Conservation (phyloP, 1,140 invertebrate species). For the Hylaeus anthracinus region DNA sequence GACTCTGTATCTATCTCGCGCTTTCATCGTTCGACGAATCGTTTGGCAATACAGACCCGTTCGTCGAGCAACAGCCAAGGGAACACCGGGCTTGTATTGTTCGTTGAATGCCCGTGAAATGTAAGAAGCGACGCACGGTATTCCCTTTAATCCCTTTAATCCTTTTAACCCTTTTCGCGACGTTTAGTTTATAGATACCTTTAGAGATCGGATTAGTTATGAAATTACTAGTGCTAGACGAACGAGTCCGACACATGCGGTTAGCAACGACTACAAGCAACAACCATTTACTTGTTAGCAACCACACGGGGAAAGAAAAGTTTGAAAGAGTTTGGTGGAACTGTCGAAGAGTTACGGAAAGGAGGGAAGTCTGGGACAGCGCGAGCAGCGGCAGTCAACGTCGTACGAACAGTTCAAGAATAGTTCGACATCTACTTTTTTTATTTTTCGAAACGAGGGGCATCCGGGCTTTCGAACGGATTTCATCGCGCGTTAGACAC, state of each 20-base stretch:
- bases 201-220: background rate
- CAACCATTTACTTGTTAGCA: slow-evolving; percentile 19
- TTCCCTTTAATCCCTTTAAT: slow-evolving; percentile 23
- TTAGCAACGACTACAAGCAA: slow-evolving; percentile 43
- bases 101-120: slow-evolving; percentile 8
- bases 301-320: slow-evolving; percentile 28
- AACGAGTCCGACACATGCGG: slow-evolving; percentile 52
- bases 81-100: slow-evolving; percentile 46
- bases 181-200: background rate
- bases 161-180: slow-evolving; percentile 10
- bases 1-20: slow-evolving; percentile 50
- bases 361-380: slow-evolving; percentile 77
- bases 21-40: slow-evolving; percentile 53
- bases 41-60: slow-evolving; percentile 43
- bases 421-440: slow-evolving; percentile 3
- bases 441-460: slow-evolving; percentile 52
- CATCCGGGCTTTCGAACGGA: slow-evolving; percentile 40
- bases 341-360: slow-evolving; percentile 7
- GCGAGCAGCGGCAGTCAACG: slow-evolving; percentile 82
- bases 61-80: slow-evolving; percentile 49
- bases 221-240: slow-evolving; percentile 26
- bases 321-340: slow-evolving; percentile 1
- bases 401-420: slow-evolving; percentile 72
- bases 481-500: slow-evolving; percentile 4
- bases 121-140: slow-evolving; percentile 20